Evolutionary conservation across 2,797 vertebrate genomes (phyloP), one percentile per base, ranked within the genome.

Genomic region (Rhabdophis nuchalis): DNA sequence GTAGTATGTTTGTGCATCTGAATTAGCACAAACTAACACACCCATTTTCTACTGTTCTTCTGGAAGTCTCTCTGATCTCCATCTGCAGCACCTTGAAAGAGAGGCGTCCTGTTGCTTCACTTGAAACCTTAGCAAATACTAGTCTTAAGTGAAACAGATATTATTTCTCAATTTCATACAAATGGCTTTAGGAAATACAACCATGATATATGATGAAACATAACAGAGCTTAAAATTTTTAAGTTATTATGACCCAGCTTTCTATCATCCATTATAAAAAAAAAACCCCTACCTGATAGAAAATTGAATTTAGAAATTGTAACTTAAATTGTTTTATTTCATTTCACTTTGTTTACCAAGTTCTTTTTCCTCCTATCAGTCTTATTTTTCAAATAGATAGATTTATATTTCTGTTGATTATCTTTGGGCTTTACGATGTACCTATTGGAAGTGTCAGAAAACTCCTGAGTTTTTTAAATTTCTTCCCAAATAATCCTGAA

Each of bases 391-490:
- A 56, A 89, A 41, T 58, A 89, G 5, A 57, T 72, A 85, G n/a
- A 64, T 52, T 16, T 36, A 85, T 32, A 27, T 95, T 95, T 91
- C 92, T 82, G 36, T 68, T 86, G 85, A 77, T 87, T 91, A 60
- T 18, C 56, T 93, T 93, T 94, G 27, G 12, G 27, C 93, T 96
- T 14, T 14, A 13, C 27, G 52, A 3, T 85, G 95, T 95, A 96
- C 93, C 85, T 36, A 36, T 9, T 91, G 14, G 25, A 88, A 16
- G 25, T 95, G 60, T 60, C 92, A 95, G 53, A 93, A 92, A 87
- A 94, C 4, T 91, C 88, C 32, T 93, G 85, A 94, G 93, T 64
- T 36, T 77, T 77, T 41, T 36, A 5, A 77, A 41, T 41, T 23
- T 0, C 18, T 86, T 27, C 56, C 61, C 46, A 61, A 60, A 90